Evolutionary conservation across 2,888 invertebrate species (phyloP).

Genomic region (Clusia tigrina): DNA sequence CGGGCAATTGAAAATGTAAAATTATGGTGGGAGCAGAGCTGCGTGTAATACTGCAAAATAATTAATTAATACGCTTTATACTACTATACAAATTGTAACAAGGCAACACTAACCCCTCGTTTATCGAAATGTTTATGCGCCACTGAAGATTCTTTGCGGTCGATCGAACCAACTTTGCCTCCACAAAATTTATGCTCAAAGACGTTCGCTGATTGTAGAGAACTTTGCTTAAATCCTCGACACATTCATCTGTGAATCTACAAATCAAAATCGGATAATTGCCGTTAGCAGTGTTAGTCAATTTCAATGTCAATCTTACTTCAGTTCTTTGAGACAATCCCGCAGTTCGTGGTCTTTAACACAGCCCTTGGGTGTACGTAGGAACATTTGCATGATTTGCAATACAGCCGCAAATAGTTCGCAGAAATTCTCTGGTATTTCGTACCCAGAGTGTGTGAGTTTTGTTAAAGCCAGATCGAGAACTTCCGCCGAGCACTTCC

Average conservation of each 20-base stretch:
- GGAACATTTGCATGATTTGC: slow-evolving; percentile 65
- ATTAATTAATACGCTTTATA: slow-evolving; percentile 44
- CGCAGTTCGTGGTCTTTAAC: slow-evolving; percentile 66
- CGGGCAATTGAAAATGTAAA: slow-evolving; percentile 66
- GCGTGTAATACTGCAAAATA: slow-evolving; percentile 56
- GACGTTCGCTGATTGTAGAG: slow-evolving; percentile 65
- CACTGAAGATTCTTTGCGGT: slow-evolving; percentile 64
- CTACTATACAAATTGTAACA: slow-evolving; percentile 48
- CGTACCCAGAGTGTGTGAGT: slow-evolving; percentile 60
- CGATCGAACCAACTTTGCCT: slow-evolving; percentile 63
- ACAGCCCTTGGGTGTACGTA: slow-evolving; percentile 63
- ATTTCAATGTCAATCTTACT: slow-evolving; percentile 48
- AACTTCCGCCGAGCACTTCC: slow-evolving; percentile 62
- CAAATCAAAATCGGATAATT: neutral
- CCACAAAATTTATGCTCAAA: slow-evolving; percentile 57
- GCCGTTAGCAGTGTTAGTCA: neutral
- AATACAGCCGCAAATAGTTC: slow-evolving; percentile 67
- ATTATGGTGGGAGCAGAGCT: slow-evolving; percentile 64
- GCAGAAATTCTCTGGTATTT: slow-evolving; percentile 65
- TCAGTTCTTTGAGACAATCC: slow-evolving; percentile 65
- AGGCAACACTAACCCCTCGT: slow-evolving; percentile 66
- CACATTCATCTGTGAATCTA: slow-evolving; percentile 65
- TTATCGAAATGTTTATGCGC: slow-evolving; percentile 67
- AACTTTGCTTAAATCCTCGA: slow-evolving; percentile 67
- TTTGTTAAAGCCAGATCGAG: slow-evolving; percentile 62